Evolutionary conservation across 1,140 invertebrate genomes (phyloP), one percentile per base, ranked within the genome.

Genomic region (Heterodera carotae): DNA sequence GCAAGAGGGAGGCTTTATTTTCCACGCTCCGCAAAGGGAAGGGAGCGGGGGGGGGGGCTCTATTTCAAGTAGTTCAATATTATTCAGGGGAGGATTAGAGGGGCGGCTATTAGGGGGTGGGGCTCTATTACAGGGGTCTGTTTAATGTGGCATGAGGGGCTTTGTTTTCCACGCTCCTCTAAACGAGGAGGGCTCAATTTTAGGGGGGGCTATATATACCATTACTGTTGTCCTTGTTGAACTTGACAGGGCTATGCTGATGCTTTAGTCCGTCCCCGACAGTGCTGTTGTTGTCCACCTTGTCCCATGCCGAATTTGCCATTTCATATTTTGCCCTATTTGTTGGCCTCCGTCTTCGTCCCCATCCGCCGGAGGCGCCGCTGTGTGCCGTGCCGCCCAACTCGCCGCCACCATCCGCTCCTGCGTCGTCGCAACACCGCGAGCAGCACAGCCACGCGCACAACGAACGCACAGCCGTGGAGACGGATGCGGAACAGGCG

Each of bases 391-490:
- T 43, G 39, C 39, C 12, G 60, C 60, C 39, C n/a, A n/a, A 29
- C 31, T 73, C 22, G n/a, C 33, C n/a, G 10, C n/a, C 70, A 27
- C 22, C 25, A 25, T n/a, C 29, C 33, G 53, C 70, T 10, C 48
- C 60, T 27, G n/a, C 72, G 33, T 59, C 33, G 15, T 36, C 33
- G 56, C 72, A 74, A 34, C 56, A 74, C 15, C n/a, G 59, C 8
- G 72, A 74, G 36, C 72, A 74, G 64, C 72, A 74, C 59, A 74
- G 27, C 72, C 75, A 69, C 29, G 75, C 66, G 36, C 64, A 76
- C 68, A 76, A 59, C 56, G 66, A 48, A 59, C 39, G 36, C 48
- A 31, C 33, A 4, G 43, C 31, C 33, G 29, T 34, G 67, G 74
- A 76, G 27, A 36, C 68, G 27, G 68, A 48, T 29, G 75, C 75